Percentiles rank a stretch among this genome's conserved stretches.
Conservation (phyloP, 2,888 invertebrate species). For the Coelinius sp. region DNA sequence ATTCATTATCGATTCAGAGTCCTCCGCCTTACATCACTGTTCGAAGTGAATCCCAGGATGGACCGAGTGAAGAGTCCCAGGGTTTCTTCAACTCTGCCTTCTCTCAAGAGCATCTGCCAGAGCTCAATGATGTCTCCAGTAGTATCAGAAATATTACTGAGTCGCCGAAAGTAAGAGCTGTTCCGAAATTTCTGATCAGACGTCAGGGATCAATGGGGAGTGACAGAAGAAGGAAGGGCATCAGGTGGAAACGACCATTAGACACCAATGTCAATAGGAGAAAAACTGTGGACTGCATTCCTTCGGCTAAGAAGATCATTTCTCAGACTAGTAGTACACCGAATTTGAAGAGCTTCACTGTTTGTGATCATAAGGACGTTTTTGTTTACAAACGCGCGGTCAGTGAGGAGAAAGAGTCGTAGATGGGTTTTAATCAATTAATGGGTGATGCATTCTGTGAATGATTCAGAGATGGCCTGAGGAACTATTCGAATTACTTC, state of each 20-base stretch:
- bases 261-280: constrained; percentile 45
- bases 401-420: constrained; percentile 29
- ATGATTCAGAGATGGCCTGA: neutral
- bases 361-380: constrained; percentile 2
- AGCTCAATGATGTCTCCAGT: constrained; percentile 38
- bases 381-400: constrained; percentile 15
- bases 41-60: constrained; percentile 37
- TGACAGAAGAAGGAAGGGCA: constrained; percentile 59
- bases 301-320: constrained; percentile 49
- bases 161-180: constrained; percentile 42
- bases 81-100: constrained; percentile 58
- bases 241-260: constrained; percentile 63
- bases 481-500: constrained; percentile 3
- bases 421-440: neutral
- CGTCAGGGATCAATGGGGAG: constrained; percentile 58
- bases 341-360: constrained; percentile 50
- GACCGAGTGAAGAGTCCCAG: constrained; percentile 31
- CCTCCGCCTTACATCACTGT: constrained; percentile 43
- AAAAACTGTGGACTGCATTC: constrained; percentile 55
- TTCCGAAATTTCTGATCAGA: constrained; percentile 54
- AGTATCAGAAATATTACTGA: constrained; percentile 12
- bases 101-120: constrained; percentile 49
- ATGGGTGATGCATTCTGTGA: neutral
- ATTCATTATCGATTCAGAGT: constrained; percentile 19
- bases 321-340: constrained; percentile 53